Conservation (phyloP, 2,888 invertebrate genomes). For the Hyles lineata region DNA sequence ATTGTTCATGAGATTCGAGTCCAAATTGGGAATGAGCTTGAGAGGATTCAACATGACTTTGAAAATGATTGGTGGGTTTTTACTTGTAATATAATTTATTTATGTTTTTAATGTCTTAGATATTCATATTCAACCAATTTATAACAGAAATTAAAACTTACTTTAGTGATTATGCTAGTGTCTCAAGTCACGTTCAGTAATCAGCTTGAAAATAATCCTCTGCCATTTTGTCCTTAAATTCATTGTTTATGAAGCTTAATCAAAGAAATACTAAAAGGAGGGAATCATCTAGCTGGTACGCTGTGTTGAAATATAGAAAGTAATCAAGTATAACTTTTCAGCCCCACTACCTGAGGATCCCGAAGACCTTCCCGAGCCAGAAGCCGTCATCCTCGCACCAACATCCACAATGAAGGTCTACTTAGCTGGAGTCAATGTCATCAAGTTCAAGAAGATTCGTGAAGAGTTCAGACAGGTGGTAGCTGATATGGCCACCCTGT, state of each 20-base stretch:
- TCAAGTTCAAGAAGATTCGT: slow-evolving; percentile 53
- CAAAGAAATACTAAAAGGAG: too few species aligned
- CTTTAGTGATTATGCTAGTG: too few species aligned
- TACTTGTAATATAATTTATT: neutral
- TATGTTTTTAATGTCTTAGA: neutral
- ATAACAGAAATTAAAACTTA: too few species aligned
- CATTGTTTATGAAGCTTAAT: too few species aligned
- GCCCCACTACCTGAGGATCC: slow-evolving; percentile 44
- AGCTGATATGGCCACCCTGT: slow-evolving; percentile 73
- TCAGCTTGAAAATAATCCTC: too few species aligned
- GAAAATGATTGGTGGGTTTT: slow-evolving; percentile 68
- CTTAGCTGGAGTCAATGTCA: slow-evolving; percentile 59
- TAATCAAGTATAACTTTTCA: slow-evolving; percentile 36
- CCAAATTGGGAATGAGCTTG: slow-evolving; percentile 48
- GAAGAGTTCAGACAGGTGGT: slow-evolving; percentile 64
- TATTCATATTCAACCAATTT: neutral
- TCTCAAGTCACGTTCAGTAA: too few species aligned
- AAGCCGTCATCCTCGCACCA: slow-evolving; percentile 53
- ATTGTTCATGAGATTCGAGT: slow-evolving; percentile 69
- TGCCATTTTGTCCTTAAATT: too few species aligned
- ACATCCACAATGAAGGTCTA: slow-evolving; percentile 56
- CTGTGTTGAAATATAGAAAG: neutral
- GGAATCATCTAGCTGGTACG: neutral
- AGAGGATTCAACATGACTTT: slow-evolving; percentile 67
- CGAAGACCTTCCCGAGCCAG: slow-evolving; percentile 52